Evolutionary conservation across 2,797 vertebrate species (phyloP), one percentile per base, ranked within the genome.

Genomic region (Protosalanx chinensis): DNA sequence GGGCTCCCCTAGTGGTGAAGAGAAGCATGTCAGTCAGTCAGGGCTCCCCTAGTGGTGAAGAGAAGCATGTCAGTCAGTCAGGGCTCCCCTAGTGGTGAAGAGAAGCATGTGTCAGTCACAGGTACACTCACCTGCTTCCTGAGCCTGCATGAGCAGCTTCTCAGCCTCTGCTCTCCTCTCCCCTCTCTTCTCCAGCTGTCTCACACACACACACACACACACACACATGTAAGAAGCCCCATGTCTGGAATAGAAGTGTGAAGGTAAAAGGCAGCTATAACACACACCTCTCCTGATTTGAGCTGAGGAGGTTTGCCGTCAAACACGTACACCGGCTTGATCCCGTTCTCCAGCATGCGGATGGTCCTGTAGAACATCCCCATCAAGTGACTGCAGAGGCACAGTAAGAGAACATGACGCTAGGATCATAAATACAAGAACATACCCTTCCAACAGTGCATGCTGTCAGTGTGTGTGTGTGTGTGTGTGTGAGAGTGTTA

Each of bases 291-390:
- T 0, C 93, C 94, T 0, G 95, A 95, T 76, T 99, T 99, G 62
- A 99, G 90, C 87, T 97, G 92, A 0, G 98, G 96, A 0, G 98
- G 96, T 46, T 99, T 99, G 59, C 98, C 98, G 0, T 99, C 98
- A 2, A 99, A 99, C 78, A 98, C 95, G 0, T 98, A 98, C 13
- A 97, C 95, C 0, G 97, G 97, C 81, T 98, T 98, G 87, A 99
- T 98, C 68, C 98, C 97, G 0, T 94, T 93, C 82, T 99, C 96
- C 81, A 98, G 82, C 95, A 99, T 98, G 72, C 97, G 96, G 79
- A 99, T 96, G 33, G 97, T 99, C 35, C 96, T 93, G 88, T 99
- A 99, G 88, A 99, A 99, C 95, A 98, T 96, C 41, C 98, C 97
- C 96, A 99, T 94, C 20, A 99, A 89, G 87, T 98, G 96, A 87